A percentile compares a stretch with the other conserved stretches of the same genome.
These are phyloP conservation scores for Lutjanus erythropterus DNA, from an alignment of 2,113 vertebrate genomes.

Conservation along the genomic window DNA sequence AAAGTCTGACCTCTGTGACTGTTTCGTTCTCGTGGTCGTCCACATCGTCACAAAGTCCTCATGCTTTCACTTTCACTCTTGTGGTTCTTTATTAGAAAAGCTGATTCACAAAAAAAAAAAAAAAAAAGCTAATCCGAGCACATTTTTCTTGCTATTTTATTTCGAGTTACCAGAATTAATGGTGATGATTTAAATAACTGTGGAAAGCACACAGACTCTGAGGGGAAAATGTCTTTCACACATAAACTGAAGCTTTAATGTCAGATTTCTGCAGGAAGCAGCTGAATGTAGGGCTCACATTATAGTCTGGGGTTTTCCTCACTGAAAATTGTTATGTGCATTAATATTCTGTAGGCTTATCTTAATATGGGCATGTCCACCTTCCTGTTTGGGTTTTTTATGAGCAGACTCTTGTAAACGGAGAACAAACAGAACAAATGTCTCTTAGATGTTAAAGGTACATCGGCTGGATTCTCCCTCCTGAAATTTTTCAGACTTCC, in stretches of 20 bases:
- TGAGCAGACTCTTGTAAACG: not conserved
- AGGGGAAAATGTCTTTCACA: not conserved
- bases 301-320: not conserved
- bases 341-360: not conserved
- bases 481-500: not conserved
- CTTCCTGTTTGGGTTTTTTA: constrained; percentile 11
- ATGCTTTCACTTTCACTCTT: not conserved
- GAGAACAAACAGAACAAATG: too few species aligned
- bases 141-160: not conserved
- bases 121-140: too few species aligned
- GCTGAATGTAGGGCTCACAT: not conserved
- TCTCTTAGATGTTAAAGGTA: not conserved
- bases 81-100: too few species aligned
- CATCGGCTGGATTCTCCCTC: not conserved
- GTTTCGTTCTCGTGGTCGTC: too few species aligned
- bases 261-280: not conserved
- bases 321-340: too few species aligned
- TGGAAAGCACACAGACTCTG: not conserved
- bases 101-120: not conserved
- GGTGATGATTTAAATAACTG: not conserved
- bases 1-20: too few species aligned
- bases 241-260: not conserved
- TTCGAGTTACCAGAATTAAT: constrained; percentile 4
- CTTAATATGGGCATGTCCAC: not conserved
- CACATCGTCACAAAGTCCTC: too few species aligned